Evolutionary conservation across 2,888 invertebrate species (phyloP).

Genomic region (Pammene aurita): DNA sequence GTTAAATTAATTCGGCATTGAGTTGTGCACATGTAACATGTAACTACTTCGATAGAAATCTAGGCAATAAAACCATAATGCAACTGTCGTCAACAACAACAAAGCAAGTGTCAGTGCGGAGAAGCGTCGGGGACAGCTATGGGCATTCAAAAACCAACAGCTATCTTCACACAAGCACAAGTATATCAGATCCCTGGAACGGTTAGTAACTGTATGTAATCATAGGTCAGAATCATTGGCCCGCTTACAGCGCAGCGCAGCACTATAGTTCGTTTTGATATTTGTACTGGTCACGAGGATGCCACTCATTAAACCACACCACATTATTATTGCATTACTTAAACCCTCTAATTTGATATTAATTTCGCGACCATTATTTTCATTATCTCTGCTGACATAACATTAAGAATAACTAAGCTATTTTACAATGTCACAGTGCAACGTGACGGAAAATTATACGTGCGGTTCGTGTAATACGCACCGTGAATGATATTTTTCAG

Average conservation of each 20-base stretch:
- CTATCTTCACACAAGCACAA: neutral
- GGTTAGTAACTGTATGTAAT: neutral
- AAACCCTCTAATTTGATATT: slow-evolving; percentile 79
- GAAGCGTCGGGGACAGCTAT: slow-evolving; percentile 38
- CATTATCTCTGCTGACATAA: slow-evolving; percentile 77
- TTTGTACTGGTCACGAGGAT: slow-evolving; percentile 59
- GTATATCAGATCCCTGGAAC: neutral
- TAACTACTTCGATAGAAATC: slow-evolving; percentile 29
- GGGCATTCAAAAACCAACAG: neutral
- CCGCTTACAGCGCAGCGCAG: neutral
- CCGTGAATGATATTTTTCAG: slow-evolving; percentile 62
- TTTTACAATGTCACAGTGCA: slow-evolving; percentile 74
- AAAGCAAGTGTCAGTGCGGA: slow-evolving; percentile 38
- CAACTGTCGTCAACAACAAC: slow-evolving; percentile 36
- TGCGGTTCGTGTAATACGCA: slow-evolving; percentile 56
- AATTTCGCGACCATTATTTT: slow-evolving; percentile 79
- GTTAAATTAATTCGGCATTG: slow-evolving; percentile 1
- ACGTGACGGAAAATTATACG: slow-evolving; percentile 75
- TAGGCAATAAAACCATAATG: slow-evolving; percentile 33
- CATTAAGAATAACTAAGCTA: slow-evolving; percentile 68
- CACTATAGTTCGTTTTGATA: neutral
- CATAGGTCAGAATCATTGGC: neutral
- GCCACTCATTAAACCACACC: slow-evolving; percentile 62
- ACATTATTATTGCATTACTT: slow-evolving; percentile 76
- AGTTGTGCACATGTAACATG: neutral